Evolutionary conservation across 2,113 vertebrate species (phyloP).

Genomic region (Salvelinus sp.): DNA sequence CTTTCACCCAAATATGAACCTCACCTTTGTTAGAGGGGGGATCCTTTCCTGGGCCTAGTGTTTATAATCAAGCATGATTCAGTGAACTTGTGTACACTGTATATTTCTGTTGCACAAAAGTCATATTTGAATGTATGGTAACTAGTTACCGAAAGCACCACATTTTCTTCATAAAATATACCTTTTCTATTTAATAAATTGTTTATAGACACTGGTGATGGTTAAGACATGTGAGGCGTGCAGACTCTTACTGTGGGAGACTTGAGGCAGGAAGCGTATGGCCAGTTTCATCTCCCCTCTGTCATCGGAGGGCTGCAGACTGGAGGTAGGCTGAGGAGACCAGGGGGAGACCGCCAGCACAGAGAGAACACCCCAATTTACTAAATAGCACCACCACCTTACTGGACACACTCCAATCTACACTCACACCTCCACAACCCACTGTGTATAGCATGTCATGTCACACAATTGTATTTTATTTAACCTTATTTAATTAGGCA

Average conservation of each 20-base stretch:
- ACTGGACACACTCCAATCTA: constrained; percentile 7
- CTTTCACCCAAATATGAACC: constrained; percentile 96
- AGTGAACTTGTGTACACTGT: not conserved
- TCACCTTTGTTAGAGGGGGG: constrained; percentile 77
- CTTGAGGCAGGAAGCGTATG: constrained; percentile 87
- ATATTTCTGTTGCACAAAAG: not conserved
- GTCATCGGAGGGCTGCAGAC: constrained; percentile 71
- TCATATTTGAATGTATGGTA: not conserved
- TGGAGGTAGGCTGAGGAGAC: constrained; percentile 70
- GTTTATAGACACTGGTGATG: not conserved
- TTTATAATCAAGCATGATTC: not conserved
- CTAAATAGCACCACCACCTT: not conserved
- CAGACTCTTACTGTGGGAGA: constrained; percentile 72
- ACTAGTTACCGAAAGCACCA: too few relatives aligned
- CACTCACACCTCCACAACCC: not conserved
- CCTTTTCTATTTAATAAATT: not conserved
- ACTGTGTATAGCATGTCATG: too few relatives aligned
- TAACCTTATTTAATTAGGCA: too few relatives aligned
- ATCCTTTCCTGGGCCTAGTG: constrained; percentile 70
- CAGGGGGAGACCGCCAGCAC: constrained; percentile 2
- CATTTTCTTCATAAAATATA: not conserved
- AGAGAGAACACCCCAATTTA: not conserved
- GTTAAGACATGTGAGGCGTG: not conserved
- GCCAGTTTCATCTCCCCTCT: constrained; percentile 90
- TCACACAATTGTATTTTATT: too few relatives aligned